phyloP scores from a whole-genome alignment of 2,888 invertebrate species.

The Orchestes rusci region DNA sequence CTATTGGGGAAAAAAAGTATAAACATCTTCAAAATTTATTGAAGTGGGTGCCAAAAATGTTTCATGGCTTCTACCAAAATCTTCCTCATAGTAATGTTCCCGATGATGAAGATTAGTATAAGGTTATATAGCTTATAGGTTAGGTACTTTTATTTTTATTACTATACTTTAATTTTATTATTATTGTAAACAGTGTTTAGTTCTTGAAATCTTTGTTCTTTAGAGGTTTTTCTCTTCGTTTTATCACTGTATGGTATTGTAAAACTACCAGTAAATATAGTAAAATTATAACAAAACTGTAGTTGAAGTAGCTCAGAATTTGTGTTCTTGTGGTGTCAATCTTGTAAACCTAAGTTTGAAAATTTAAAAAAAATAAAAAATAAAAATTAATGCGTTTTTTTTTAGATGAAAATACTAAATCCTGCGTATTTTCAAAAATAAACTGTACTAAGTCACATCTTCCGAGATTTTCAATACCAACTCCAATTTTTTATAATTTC shows the following conservation, averaged over 20 bases:
- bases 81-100: constrained; percentile 6
- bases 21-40: constrained; percentile 13
- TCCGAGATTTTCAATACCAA: neutral
- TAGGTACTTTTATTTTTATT: too few species aligned
- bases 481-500: neutral
- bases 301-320: too few species aligned
- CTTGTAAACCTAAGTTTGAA: too few species aligned
- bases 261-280: too few species aligned
- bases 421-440: too few species aligned
- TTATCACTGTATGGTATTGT: neutral
- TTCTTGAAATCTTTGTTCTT: neutral
- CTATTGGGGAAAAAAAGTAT: constrained; percentile 12
- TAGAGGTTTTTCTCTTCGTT: neutral
- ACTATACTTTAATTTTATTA: too few species aligned
- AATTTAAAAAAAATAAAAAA: too few species aligned
- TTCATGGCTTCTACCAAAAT: constrained; percentile 17
- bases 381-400: too few species aligned
- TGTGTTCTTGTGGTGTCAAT: neutral
- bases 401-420: too few species aligned
- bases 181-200: too few species aligned
- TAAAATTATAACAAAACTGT: too few species aligned
- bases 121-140: neutral
- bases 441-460: neutral
- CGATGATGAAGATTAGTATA: constrained; percentile 1
- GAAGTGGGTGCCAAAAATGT: constrained; percentile 13